Conservation (phyloP, 2,113 vertebrate species). For the Albula glossodonta region DNA sequence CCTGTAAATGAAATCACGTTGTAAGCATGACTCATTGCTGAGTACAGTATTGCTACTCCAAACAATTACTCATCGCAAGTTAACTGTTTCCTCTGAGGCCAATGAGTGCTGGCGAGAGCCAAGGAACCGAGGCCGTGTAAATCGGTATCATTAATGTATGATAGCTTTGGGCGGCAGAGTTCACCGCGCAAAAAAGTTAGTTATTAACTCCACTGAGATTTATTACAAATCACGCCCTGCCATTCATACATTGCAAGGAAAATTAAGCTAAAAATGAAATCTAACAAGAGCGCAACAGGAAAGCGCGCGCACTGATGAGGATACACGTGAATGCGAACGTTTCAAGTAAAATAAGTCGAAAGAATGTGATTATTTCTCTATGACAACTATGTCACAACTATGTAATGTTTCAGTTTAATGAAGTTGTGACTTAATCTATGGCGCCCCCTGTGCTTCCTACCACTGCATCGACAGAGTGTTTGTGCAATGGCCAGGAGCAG, state of each 20-base stretch:
- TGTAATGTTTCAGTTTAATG: no score
- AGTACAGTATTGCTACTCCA: not conserved
- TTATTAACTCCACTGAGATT: not conserved
- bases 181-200: not conserved
- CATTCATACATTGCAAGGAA: not conserved
- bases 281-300: not conserved
- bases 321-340: not conserved
- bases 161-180: not conserved
- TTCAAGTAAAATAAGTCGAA: no score
- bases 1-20: not conserved
- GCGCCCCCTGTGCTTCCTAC: no score
- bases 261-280: not conserved
- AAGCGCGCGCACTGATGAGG: not conserved
- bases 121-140: not conserved
- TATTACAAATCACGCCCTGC: not conserved
- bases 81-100: not conserved
- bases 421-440: no score
- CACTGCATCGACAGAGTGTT: no score
- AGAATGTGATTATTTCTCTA: no score
- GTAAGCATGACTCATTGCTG: not conserved
- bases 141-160: not conserved
- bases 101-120: not conserved
- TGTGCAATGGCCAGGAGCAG: no score
- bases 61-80: not conserved
- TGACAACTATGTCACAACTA: no score